A percentile compares a stretch with the other conserved stretches of the same genome.
phyloP scores from a whole-genome alignment of 2,797 vertebrate genomes.

The Neoniphon sammara region DNA sequence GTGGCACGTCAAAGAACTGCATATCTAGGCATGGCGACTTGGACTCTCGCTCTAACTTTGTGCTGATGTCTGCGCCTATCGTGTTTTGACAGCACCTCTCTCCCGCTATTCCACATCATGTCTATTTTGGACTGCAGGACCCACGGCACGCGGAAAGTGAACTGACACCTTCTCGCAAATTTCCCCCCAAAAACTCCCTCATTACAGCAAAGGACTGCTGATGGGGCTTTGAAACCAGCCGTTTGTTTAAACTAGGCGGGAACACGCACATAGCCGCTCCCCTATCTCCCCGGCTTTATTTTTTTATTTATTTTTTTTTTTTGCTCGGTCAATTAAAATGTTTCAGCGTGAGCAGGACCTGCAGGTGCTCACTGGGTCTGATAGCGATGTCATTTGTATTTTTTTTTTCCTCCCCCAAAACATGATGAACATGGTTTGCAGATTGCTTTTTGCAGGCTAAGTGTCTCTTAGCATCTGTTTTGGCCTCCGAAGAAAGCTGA shows the following conservation, averaged over 20 bases:
- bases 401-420: conserved; percentile 49
- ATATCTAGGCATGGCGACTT: conserved; percentile 62
- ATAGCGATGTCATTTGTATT: conserved; percentile 48
- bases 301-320: neutral
- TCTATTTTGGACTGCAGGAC: conserved; percentile 75
- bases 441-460: conserved; percentile 70
- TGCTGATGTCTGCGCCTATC: conserved; percentile 77
- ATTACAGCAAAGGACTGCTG: conserved; percentile 77
- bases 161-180: conserved; percentile 71
- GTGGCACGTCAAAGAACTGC: conserved; percentile 70
- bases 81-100: conserved; percentile 77
- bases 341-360: conserved; percentile 69
- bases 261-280: conserved; percentile 38
- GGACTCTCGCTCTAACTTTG: conserved; percentile 70
- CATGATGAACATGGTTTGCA: conserved; percentile 55
- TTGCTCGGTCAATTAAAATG: conserved; percentile 77
- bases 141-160: conserved; percentile 57
- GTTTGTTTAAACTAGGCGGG: conserved; percentile 62
- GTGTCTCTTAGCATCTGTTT: conserved; percentile 70
- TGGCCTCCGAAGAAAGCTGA: conserved; percentile 59
- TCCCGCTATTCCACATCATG: conserved; percentile 64
- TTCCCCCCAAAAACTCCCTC: conserved; percentile 61
- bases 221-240: conserved; percentile 72
- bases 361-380: conserved; percentile 69
- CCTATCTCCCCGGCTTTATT: conserved; percentile 29